These are phyloP conservation scores for Bubo bubo DNA, from an alignment of 2,113 vertebrate genomes.

Conservation along the genomic window DNA sequence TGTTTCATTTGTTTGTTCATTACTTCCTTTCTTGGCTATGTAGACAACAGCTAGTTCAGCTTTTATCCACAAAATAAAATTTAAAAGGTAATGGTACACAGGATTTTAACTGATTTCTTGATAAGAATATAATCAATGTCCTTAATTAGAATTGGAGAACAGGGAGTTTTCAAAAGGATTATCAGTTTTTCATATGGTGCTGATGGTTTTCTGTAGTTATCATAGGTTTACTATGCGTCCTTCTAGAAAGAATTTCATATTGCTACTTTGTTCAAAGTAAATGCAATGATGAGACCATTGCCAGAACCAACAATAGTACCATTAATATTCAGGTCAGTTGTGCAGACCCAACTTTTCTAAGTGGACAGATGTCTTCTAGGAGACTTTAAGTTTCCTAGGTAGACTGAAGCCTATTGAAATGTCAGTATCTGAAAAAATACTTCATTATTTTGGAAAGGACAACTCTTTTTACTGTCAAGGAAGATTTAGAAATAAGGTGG, in stretches of 20 bases:
- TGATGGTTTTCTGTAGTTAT: not conserved
- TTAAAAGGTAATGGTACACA: not conserved
- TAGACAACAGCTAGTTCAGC: not conserved
- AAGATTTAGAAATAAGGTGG: not conserved
- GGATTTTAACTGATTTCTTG: not conserved
- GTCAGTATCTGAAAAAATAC: not conserved
- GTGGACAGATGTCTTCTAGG: not conserved
- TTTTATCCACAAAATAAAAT: not conserved
- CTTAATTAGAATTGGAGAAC: not conserved
- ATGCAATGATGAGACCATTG: accelerated
- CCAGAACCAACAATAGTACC: not conserved
- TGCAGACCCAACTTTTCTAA: not conserved
- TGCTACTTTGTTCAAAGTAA: not conserved
- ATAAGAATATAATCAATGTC: not conserved
- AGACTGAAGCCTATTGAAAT: not conserved
- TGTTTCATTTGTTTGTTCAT: not conserved
- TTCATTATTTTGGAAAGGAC: not conserved
- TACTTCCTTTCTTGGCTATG: not conserved
- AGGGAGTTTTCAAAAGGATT: not conserved
- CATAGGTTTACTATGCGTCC: not conserved
- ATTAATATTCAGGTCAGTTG: not conserved
- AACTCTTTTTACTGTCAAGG: not conserved
- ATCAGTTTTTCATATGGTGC: not conserved
- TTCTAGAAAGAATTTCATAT: not conserved
- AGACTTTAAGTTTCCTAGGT: not conserved